Evolutionary conservation across 2,888 invertebrate genomes (phyloP).

Genomic region (Penaeus monodon): DNA sequence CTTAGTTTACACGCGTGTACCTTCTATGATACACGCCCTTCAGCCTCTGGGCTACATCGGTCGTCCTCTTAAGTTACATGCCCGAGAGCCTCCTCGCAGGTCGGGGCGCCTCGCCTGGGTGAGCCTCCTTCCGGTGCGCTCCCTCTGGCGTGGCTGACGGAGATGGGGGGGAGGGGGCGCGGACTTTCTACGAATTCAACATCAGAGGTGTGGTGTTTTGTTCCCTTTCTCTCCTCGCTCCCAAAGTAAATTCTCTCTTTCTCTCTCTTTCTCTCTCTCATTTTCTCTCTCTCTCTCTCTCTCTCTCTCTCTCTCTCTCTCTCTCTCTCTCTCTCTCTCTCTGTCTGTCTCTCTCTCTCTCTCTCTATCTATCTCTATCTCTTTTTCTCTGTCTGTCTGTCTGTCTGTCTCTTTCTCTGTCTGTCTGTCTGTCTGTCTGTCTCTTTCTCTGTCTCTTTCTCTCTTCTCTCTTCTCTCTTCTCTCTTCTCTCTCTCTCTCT

Average conservation of each 20-base stretch:
- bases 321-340: slow-evolving; percentile 25
- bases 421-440: slow-evolving; percentile 13
- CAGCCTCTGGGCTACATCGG: too few species aligned
- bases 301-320: background rate
- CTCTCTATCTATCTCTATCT: too few species aligned
- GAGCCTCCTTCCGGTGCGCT: background rate
- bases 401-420: background rate
- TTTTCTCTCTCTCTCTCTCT: slow-evolving; percentile 27
- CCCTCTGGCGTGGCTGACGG: background rate
- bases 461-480: too few species aligned
- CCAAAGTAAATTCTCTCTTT: background rate
- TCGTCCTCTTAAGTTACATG: too few species aligned
- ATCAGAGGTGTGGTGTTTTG: too few species aligned
- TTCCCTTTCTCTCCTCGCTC: background rate
- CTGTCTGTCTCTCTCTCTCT: slow-evolving; percentile 23
- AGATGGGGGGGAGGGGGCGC: too few species aligned
- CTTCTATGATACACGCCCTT: too few species aligned
- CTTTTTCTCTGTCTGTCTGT: too few species aligned
- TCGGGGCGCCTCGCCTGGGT: too few species aligned
- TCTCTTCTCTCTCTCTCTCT: background rate
- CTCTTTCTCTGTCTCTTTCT: background rate
- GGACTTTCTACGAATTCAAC: too few species aligned
- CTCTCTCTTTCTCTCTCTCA: slow-evolving; percentile 17
- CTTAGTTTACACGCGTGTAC: too few species aligned
- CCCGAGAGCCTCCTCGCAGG: too few species aligned